These are phyloP conservation scores for Vicugna pacos DNA, from an alignment of 2,113 vertebrate genomes.

Conservation along the genomic window DNA sequence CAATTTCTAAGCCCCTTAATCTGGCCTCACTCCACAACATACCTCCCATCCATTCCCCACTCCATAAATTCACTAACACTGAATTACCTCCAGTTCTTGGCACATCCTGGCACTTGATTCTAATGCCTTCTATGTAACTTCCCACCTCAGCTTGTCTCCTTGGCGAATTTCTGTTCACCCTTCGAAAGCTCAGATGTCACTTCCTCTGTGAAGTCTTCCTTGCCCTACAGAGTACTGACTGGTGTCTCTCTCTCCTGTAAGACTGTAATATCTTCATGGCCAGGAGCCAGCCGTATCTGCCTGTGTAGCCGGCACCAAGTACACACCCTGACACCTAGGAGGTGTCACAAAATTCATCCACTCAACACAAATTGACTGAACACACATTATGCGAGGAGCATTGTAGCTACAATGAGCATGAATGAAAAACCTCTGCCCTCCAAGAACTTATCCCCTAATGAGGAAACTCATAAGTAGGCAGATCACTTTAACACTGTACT, in stretches of 20 bases:
- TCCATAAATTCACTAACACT: background rate
- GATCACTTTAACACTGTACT: background rate
- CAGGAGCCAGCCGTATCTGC: background rate
- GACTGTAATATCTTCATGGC: background rate
- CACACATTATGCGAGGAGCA: background rate
- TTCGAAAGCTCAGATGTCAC: background rate
- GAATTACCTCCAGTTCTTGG: background rate
- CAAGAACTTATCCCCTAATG: background rate
- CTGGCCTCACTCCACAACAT: background rate
- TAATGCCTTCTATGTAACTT: background rate
- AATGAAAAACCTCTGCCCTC: background rate
- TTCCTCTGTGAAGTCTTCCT: background rate
- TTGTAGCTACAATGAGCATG: background rate
- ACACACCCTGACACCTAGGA: accelerated
- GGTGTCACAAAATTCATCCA: background rate
- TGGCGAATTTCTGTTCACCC: background rate
- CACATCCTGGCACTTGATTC: background rate
- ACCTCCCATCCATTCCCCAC: background rate
- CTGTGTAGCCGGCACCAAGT: background rate
- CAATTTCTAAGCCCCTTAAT: background rate
- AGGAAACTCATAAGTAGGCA: background rate
- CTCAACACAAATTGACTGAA: background rate
- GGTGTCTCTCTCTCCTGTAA: background rate
- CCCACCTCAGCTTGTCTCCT: background rate
- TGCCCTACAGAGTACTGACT: background rate